Conservation (phyloP, 1,140 invertebrate genomes). For the Drosophila setifemur region DNA sequence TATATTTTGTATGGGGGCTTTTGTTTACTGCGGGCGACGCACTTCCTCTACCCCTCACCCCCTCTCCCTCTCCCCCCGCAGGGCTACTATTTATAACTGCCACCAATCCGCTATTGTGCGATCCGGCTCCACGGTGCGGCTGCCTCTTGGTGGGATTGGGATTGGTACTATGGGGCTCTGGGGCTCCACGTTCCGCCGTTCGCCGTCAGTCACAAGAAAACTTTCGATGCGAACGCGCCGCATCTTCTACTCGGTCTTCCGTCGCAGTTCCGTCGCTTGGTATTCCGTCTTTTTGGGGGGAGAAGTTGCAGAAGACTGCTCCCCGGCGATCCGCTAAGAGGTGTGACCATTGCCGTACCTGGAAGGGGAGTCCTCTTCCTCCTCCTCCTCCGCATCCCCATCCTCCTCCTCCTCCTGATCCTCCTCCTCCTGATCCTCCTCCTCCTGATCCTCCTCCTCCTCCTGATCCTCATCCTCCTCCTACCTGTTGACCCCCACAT, state of each 20-base stretch:
- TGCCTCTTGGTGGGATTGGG: too few species aligned
- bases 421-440: too few species aligned
- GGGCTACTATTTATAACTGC: conserved; percentile 11
- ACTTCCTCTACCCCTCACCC: neutral
- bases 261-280: conserved; percentile 6
- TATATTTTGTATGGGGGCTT: neutral
- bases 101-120: neutral
- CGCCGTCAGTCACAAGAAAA: conserved; percentile 54
- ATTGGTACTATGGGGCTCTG: conserved; percentile 1
- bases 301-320: neutral
- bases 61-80: neutral
- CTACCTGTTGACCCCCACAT: conserved; percentile 24
- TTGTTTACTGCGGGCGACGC: neutral
- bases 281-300: conserved; percentile 11
- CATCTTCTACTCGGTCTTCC: conserved; percentile 25
- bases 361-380: too few species aligned
- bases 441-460: too few species aligned
- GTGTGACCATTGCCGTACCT: conserved; percentile 40
- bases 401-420: too few species aligned
- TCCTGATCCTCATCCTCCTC: too few species aligned
- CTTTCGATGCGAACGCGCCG: conserved; percentile 64
- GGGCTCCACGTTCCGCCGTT: conserved; percentile 5
- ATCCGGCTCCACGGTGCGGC: conserved; percentile 29
- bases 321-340: conserved; percentile 30
- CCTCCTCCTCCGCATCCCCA: too few species aligned